These are phyloP conservation scores for Teleogryllus oceanicus DNA, from an alignment of 2,888 invertebrate species.

Conservation along the genomic window DNA sequence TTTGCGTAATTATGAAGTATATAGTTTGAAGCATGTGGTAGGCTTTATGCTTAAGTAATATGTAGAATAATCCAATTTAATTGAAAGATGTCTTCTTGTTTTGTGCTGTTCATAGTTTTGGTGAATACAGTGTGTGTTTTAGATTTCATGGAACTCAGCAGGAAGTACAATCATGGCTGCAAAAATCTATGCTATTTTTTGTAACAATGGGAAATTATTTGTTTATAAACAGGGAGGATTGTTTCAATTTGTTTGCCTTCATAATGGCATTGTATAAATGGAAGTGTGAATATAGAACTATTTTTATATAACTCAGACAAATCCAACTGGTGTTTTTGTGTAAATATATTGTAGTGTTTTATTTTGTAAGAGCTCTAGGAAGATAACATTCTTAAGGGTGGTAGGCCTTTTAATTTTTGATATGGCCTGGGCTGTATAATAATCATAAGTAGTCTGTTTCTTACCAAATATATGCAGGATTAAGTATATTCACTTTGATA, in stretches of 20 bases:
- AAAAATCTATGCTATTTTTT: constrained; percentile 18
- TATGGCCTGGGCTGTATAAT: constrained; percentile 31
- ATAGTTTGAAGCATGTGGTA: not conserved
- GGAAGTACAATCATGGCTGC: not conserved
- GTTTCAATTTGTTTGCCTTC: constrained; percentile 22
- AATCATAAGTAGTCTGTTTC: constrained; percentile 24
- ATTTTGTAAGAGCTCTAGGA: constrained; percentile 22
- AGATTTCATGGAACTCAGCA: constrained; percentile 18
- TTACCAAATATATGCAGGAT: constrained; percentile 18
- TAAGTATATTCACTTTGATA: not conserved
- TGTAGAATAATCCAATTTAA: not conserved
- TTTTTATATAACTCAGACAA: constrained; percentile 30
- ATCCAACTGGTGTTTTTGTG: constrained; percentile 24
- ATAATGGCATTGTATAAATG: constrained; percentile 31
- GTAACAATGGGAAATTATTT: not conserved
- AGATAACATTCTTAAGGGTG: constrained; percentile 26
- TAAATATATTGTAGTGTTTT: constrained; percentile 27
- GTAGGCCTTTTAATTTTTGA: constrained; percentile 29
- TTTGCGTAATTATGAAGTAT: not conserved
- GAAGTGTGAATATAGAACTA: constrained; percentile 31
- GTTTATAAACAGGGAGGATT: constrained; percentile 24
- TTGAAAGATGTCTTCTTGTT: constrained; percentile 2
- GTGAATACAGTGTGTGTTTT: constrained; percentile 1
- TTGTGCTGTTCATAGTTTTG: not conserved
- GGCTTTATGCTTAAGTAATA: not conserved